Percentiles rank a stretch among this genome's conserved stretches.
These are phyloP conservation scores for Platorchestia sp. DNA, from an alignment of 1,140 invertebrate genomes.

Conservation along the genomic window DNA sequence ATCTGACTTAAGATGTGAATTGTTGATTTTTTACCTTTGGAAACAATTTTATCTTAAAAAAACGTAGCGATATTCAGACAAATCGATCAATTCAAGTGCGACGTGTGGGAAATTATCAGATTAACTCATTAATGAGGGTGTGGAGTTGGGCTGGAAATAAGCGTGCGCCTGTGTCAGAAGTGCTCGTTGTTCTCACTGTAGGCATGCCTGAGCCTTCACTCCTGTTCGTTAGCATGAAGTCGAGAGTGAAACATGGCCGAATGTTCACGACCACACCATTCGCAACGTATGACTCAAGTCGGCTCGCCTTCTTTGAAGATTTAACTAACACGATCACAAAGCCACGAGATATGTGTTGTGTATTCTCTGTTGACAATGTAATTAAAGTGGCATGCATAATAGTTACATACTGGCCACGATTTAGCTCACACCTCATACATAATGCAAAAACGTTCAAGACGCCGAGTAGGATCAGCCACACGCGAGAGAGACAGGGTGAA, in stretches of 20 bases:
- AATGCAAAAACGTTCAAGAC: constrained; percentile 19
- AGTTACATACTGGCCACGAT: constrained; percentile 48
- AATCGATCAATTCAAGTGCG: neutral
- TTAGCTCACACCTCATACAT: constrained; percentile 53
- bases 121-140: neutral
- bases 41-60: neutral
- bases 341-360: constrained; percentile 54
- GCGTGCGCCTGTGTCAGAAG: neutral
- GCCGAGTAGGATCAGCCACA: neutral
- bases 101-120: neutral
- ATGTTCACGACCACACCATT: constrained; percentile 44
- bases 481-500: neutral
- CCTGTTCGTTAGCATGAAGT: constrained; percentile 34
- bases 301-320: constrained; percentile 54
- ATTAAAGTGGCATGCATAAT: constrained; percentile 55
- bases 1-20: neutral
- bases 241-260: constrained; percentile 15
- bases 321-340: constrained; percentile 54
- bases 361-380: constrained; percentile 55
- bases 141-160: neutral
- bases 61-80: neutral
- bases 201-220: constrained; percentile 17
- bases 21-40: neutral
- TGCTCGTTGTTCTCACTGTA: neutral
- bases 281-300: constrained; percentile 18